Conservation (phyloP, 2,113 vertebrate genomes). For the Columba janthina region DNA sequence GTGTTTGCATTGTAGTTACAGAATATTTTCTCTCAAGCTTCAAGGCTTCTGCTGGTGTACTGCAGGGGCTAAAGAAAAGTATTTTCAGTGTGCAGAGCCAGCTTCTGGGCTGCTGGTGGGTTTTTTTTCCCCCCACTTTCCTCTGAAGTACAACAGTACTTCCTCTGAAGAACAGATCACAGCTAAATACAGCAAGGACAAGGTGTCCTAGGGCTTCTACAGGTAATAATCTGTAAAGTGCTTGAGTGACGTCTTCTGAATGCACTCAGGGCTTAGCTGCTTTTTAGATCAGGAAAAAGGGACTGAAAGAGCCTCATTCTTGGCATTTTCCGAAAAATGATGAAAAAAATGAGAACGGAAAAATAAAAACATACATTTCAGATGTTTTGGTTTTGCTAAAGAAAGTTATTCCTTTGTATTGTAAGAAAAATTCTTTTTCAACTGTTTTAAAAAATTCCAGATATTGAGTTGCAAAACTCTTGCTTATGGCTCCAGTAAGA, state of each 20-base stretch:
- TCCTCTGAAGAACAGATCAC: neutral
- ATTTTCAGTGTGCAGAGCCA: neutral
- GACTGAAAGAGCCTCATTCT: neutral
- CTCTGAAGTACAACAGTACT: neutral
- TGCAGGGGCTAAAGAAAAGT: neutral
- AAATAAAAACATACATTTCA: neutral
- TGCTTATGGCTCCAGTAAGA: neutral
- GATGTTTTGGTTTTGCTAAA: neutral
- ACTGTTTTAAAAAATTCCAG: neutral
- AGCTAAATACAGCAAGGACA: neutral
- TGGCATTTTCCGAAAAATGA: neutral
- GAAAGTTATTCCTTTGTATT: neutral
- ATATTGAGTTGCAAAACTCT: neutral
- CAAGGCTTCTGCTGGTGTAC: neutral
- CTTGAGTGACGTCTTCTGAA: neutral
- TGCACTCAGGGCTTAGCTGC: neutral
- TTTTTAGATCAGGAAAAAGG: neutral
- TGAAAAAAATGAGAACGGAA: neutral
- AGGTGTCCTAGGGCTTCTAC: neutral
- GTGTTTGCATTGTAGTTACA: neutral
- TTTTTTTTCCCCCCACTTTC: accelerated
- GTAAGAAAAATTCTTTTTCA: neutral
- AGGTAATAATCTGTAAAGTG: neutral
- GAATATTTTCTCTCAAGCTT: neutral
- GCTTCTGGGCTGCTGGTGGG: neutral